A percentile compares a stretch with the other conserved stretches of the same genome.
Evolutionary conservation across 2,797 vertebrate species (phyloP).

Genomic region (Dendrocincla fuliginosa): DNA sequence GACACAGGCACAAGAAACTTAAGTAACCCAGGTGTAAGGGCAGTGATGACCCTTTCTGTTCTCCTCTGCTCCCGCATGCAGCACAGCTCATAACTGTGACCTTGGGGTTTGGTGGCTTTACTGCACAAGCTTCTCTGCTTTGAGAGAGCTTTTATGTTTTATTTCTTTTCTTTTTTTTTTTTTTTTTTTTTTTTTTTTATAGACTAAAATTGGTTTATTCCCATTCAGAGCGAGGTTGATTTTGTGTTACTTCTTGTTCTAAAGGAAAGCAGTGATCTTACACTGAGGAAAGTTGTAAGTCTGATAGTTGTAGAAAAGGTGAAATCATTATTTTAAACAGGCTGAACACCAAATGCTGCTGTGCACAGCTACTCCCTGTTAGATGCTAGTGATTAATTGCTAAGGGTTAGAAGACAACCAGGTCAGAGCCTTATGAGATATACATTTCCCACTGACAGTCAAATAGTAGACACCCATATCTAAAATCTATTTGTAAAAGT

Average conservation of each 20-base stretch:
- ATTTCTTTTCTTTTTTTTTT: rapidly evolving
- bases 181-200: neutral
- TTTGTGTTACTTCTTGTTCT: neutral
- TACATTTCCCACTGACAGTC: neutral
- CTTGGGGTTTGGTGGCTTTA: neutral
- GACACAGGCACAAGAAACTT: neutral
- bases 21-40: rapidly evolving
- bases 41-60: neutral
- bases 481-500: neutral
- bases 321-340: neutral
- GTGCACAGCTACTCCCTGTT: neutral
- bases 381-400: conserved; percentile 45
- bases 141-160: neutral
- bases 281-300: rapidly evolving
- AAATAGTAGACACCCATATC: neutral
- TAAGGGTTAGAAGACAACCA: conserved; percentile 5
- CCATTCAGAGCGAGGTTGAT: neutral
- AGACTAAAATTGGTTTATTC: neutral
- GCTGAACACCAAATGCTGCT: neutral
- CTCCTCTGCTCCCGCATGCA: rapidly evolving
- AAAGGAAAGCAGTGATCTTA: neutral
- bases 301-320: neutral
- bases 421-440: conserved; percentile 34
- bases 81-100: neutral
- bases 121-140: neutral